Evolutionary conservation across 2,797 vertebrate species (phyloP).

Genomic region (Melopsittacus undulatus): DNA sequence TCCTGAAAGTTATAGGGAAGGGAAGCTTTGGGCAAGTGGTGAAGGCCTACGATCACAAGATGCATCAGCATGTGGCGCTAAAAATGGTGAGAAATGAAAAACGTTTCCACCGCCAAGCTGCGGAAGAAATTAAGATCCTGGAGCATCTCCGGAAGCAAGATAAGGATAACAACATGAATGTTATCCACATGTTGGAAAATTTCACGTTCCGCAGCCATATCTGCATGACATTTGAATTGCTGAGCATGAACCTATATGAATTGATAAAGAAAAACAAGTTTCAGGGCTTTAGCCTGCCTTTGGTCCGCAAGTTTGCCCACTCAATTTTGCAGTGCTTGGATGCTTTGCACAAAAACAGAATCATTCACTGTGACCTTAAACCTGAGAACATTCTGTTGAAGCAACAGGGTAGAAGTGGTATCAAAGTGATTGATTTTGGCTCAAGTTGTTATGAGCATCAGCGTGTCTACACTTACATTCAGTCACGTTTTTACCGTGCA

Average conservation of each 20-base stretch:
- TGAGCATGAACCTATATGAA: conserved; percentile 99
- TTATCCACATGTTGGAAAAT: conserved; percentile 99
- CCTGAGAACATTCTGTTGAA: conserved; percentile 98
- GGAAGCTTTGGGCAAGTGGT: conserved; percentile 98
- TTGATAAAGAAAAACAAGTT: conserved; percentile 99
- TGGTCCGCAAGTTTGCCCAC: conserved; percentile 98
- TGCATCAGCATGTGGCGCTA: conserved; percentile 92
- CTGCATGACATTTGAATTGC: conserved; percentile 98
- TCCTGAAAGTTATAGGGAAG: conserved; percentile 97
- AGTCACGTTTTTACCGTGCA: conserved; percentile 97
- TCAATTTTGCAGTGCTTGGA: conserved; percentile 98
- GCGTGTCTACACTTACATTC: conserved; percentile 98
- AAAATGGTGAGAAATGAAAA: conserved; percentile 99
- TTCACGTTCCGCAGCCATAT: conserved; percentile 99
- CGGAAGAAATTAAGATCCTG: conserved; percentile 97
- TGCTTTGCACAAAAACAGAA: conserved; percentile 95
- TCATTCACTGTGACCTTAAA: conserved; percentile 99
- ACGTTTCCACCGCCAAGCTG: conserved; percentile 97
- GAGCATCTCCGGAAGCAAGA: conserved; percentile 98
- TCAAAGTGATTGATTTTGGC: conserved; percentile 99
- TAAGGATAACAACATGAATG: conserved; percentile 96
- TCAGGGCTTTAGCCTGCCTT: conserved; percentile 97
- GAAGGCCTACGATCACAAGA: conserved; percentile 96
- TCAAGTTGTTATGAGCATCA: conserved; percentile 99
- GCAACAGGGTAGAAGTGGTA: conserved; percentile 97